Conservation (phyloP, 2,888 invertebrate genomes). For the Diarsia mendica region DNA sequence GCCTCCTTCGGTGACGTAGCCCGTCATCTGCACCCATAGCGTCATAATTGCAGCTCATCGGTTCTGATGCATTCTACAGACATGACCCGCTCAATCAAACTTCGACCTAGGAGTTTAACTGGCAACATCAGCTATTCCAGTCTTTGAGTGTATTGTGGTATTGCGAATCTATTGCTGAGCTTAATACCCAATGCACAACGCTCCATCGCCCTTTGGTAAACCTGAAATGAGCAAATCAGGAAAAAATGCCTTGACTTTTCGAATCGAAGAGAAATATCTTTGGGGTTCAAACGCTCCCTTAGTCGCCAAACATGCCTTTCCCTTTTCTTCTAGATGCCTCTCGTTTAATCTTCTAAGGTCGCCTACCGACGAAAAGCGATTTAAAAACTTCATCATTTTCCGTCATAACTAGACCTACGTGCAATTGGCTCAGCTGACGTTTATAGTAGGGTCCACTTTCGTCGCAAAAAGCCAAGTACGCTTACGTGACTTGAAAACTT, state of each 20-base stretch:
- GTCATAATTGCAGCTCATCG: no score
- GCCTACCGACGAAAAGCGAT: conserved; percentile 3
- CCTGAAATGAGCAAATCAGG: background rate
- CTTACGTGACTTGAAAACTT: conserved; percentile 49
- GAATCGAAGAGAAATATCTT: background rate
- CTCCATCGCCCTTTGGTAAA: no score
- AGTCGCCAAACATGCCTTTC: background rate
- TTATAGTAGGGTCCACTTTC: conserved; percentile 51
- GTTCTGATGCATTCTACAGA: no score
- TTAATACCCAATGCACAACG: no score
- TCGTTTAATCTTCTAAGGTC: conserved; percentile 2
- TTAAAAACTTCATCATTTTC: conserved; percentile 21
- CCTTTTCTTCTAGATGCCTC: background rate
- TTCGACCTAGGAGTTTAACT: no score
- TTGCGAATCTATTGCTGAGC: no score
- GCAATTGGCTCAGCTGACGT: conserved; percentile 22
- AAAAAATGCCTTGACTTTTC: background rate
- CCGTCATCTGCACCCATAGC: no score
- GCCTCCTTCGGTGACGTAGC: no score
- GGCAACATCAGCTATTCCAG: no score
- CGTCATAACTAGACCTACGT: conserved; percentile 18
- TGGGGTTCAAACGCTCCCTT: background rate
- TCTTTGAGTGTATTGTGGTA: no score
- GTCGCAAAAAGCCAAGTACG: conserved; percentile 46
- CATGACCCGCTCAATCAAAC: no score